phyloP scores from a whole-genome alignment of 1,140 invertebrate species.

The Phortica variegata region DNA sequence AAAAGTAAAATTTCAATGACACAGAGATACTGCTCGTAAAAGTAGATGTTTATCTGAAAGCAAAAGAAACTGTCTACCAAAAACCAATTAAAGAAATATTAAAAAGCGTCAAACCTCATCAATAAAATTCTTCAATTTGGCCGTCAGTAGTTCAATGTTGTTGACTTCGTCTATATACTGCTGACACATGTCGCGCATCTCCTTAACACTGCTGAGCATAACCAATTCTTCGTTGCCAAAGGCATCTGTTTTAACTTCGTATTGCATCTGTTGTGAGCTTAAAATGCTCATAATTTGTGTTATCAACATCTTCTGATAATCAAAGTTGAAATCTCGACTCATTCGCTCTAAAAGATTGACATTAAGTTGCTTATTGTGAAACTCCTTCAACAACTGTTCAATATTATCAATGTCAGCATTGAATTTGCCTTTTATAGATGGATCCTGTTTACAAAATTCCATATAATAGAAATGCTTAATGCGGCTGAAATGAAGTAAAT shows the following conservation, averaged over 20 bases:
- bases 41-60: constrained; percentile 54
- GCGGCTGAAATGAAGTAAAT: constrained; percentile 31
- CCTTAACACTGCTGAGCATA: constrained; percentile 35
- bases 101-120: constrained; percentile 25
- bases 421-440: constrained; percentile 37
- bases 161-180: constrained; percentile 47
- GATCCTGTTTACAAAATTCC: constrained; percentile 51
- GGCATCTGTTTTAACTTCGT: constrained; percentile 39
- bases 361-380: constrained; percentile 43
- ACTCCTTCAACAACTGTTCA: constrained; percentile 43
- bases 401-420: constrained; percentile 47
- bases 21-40: constrained; percentile 52
- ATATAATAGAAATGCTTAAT: constrained; percentile 49
- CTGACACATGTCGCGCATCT: constrained; percentile 43
- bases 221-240: constrained; percentile 51
- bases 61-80: background rate
- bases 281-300: constrained; percentile 46
- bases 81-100: background rate
- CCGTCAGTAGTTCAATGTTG: constrained; percentile 36
- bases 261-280: constrained; percentile 39
- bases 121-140: constrained; percentile 39
- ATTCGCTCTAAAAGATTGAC: constrained; percentile 43
- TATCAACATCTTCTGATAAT: constrained; percentile 47
- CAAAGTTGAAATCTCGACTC: constrained; percentile 44
- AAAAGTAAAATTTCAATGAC: constrained; percentile 46